Base-by-base conservation (phyloP, 2,113 vertebrate species). In the Beaufortia kweichowensis region DNA sequence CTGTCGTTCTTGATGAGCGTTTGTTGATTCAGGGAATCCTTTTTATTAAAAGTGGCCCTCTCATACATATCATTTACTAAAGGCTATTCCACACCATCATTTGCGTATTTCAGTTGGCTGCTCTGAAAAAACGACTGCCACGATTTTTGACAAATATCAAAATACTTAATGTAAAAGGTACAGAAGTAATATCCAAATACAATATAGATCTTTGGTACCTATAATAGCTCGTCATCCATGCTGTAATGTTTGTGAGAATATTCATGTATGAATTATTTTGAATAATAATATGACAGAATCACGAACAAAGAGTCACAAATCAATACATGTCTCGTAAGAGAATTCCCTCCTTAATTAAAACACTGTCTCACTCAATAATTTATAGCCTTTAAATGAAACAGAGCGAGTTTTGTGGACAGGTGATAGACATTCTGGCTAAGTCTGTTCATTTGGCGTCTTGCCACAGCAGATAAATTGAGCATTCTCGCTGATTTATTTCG, bases 381-480 rank as follows among this genome's bases (percentile, higher is more conserved):
- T 60, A 46, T 4, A 1, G 7, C 8, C 55, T 73, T 60, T 61
- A 73, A 60, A 21, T 61, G 24, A 74, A 74, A 31, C 17, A 21
- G 19, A 35, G 57, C 41, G 15, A 29, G 43, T 46, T 74, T 61
- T 48, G 48, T 74, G 35, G 35, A 62, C 11, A 74, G 57, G 24
- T 31, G 71, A 74, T 61, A 48, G 39, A 73, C 70, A 2, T 48
- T 61, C 28, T 29, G 35, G 15, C 6, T 74, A 23, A 74, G 35
- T 29, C 55, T 48, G 35, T 48, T 12, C 28, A 74, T 74, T n/a
- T 61, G 14, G 35, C 33, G 39, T 73, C 55, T 29, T 26, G 56
- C 35, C 19, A 9, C 15, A 8, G n/a, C 48, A 21, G 48, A 53
- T 21, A 53, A 21, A 53, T 53, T 53, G 19, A 53, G 19, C 19